Percentiles rank a stretch among this genome's conserved stretches.
Evolutionary conservation across 2,113 vertebrate species (phyloP).

Genomic region (Eretmochelys imbricata): DNA sequence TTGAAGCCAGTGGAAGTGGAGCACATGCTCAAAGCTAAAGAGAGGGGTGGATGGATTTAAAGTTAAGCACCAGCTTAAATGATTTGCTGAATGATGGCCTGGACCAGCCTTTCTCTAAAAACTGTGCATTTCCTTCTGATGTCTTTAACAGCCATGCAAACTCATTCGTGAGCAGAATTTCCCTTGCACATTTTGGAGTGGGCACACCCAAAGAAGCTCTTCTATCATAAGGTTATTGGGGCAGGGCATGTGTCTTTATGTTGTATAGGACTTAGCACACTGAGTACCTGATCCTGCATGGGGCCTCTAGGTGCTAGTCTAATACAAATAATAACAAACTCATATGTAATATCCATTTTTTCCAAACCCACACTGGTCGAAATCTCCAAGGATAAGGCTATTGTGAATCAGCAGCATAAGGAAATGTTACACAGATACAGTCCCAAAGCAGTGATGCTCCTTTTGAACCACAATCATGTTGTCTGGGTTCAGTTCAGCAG

Average conservation of each 20-base stretch:
- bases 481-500: not conserved
- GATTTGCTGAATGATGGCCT: not conserved
- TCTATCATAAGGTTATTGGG: not conserved
- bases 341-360: not conserved
- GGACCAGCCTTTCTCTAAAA: not conserved
- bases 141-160: fast-evolving
- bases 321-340: not conserved
- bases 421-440: not conserved
- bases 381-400: not conserved
- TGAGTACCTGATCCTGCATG: not conserved
- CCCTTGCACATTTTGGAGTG: fast-evolving
- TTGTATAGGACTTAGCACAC: not conserved
- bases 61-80: fast-evolving
- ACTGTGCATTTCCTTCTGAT: not conserved
- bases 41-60: fast-evolving
- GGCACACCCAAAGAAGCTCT: not conserved
- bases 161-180: not conserved
- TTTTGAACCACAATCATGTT: not conserved
- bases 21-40: fast-evolving
- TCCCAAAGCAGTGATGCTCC: not conserved
- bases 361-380: not conserved
- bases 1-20: not conserved
- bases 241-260: not conserved
- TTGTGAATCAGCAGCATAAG: not conserved
- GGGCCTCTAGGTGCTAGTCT: not conserved